phyloP scores from a whole-genome alignment of 2,797 vertebrate genomes.

The Cossypha polioptera region DNA sequence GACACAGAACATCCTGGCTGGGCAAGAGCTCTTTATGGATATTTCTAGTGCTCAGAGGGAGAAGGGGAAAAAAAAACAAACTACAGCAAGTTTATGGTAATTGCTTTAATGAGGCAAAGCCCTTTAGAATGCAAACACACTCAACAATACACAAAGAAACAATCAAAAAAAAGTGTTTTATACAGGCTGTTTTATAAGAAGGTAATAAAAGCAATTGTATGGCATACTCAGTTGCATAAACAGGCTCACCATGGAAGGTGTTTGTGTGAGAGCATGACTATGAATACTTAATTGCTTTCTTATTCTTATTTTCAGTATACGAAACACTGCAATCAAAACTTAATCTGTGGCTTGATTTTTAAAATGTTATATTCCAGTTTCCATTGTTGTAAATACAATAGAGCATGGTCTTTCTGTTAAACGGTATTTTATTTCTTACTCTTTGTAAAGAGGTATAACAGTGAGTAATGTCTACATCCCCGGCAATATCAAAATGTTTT shows the following conservation, averaged over 20 bases:
- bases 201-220: conserved; percentile 74
- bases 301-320: conserved; percentile 54
- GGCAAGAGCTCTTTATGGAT: conserved; percentile 57
- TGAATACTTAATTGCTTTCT: conserved; percentile 65
- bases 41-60: conserved; percentile 60
- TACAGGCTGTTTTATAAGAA: conserved; percentile 71
- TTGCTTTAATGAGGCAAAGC: conserved; percentile 77
- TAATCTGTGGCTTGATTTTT: conserved; percentile 45
- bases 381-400: conserved; percentile 48
- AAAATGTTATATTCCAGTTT: conserved; percentile 18
- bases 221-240: conserved; percentile 53
- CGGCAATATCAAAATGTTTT: neutral
- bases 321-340: conserved; percentile 56
- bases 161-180: conserved; percentile 72
- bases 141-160: conserved; percentile 76
- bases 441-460: neutral
- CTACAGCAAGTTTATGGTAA: conserved; percentile 64
- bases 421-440: neutral
- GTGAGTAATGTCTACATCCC: neutral
- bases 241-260: conserved; percentile 66
- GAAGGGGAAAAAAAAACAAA: conserved; percentile 50
- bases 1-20: conserved; percentile 30
- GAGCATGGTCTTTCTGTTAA: conserved; percentile 9
- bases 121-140: conserved; percentile 75
- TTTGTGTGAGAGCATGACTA: conserved; percentile 47